Percentiles rank a stretch among this genome's conserved stretches.
Conservation (phyloP, 2,797 vertebrate genomes). For the Zalophus californianus region DNA sequence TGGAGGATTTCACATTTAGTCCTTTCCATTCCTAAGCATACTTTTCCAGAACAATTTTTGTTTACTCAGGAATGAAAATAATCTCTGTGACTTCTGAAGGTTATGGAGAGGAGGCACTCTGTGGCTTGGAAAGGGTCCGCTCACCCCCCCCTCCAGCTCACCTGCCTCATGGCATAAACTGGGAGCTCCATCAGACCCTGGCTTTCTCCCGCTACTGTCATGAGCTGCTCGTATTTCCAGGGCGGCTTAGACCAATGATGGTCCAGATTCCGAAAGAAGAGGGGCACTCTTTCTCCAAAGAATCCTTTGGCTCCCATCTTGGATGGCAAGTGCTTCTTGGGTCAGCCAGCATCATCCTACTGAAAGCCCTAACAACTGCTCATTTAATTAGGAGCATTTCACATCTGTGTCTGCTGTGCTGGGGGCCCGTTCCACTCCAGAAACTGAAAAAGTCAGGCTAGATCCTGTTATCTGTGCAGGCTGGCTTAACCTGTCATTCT, state of each 20-base stretch:
- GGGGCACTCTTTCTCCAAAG: constrained; percentile 25
- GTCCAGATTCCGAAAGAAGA: constrained; percentile 33
- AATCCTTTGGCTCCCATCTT: constrained; percentile 48
- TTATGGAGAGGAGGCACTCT: not conserved
- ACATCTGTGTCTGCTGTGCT: not conserved
- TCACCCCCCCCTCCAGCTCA: not conserved
- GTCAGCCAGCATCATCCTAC: not conserved
- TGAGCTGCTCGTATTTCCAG: not conserved
- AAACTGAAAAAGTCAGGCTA: constrained; percentile 31
- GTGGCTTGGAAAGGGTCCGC: not conserved
- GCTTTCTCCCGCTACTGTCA: not conserved
- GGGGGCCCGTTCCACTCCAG: not conserved
- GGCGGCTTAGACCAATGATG: not conserved
- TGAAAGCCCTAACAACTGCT: constrained; percentile 56
- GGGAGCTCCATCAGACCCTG: not conserved
- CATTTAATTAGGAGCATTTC: constrained; percentile 36
- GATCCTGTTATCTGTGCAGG: constrained; percentile 39
- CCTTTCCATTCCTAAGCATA: not conserved
- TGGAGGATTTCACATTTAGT: constrained; percentile 57
- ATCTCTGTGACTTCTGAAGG: not conserved
- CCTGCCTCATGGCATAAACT: not conserved
- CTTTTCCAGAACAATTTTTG: constrained; percentile 41
- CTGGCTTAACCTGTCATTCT: constrained; percentile 46
- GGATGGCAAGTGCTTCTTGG: constrained; percentile 37
- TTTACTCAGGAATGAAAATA: not conserved